Base-by-base conservation (phyloP, 2,888 invertebrate genomes). In the Agrilus biguttatus region DNA sequence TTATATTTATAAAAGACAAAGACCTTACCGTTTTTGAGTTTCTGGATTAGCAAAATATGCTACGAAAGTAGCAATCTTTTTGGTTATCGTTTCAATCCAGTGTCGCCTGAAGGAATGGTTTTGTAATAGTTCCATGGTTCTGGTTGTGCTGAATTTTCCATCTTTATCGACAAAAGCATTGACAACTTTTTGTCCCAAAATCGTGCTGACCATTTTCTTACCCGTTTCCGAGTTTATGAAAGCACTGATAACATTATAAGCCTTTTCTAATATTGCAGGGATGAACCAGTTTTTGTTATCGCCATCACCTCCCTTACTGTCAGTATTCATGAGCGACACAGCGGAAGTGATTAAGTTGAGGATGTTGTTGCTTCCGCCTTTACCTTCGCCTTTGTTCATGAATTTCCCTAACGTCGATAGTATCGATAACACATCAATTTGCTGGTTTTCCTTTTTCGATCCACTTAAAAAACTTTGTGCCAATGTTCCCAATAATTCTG, bases 161-260 rank as follows among this genome's bases (percentile, higher is more conserved):
- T 78, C 72, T 2, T 77, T 71, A 19, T 80, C 80, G 4, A 74
- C 72, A 62, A 88, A 87, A 17, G 69, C 67, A 57, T 79, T 80
- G 48, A 84, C 70, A 5, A 80, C 74, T 38, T 74, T 75, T 50
- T 79, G 77, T 13, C 84, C 66, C 0, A 86, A 86, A 1, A 85
- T 76, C 49, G 78, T 82, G 54, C 78, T 75, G 74, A 83, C 81
- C 7, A 86, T 59, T 0, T 78, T 75, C 57, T 76, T 79, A 0
- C 85, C 86, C 14, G 87, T 66, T 49, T 87, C 85, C 0, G 87
- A 86, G 57, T 81, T 80, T 28, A 81, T 73, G 55, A 87, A 84
- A 47, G 84, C 74, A 49, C 87, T 85, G 77, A 85, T 84, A 55
- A 82, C 73, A 2, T 86, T 65, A 59, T 86, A 85, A 2, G 77